These are phyloP conservation scores for Drosophila sturtevanti DNA, from an alignment of 1,140 invertebrate species.

Conservation along the genomic window DNA sequence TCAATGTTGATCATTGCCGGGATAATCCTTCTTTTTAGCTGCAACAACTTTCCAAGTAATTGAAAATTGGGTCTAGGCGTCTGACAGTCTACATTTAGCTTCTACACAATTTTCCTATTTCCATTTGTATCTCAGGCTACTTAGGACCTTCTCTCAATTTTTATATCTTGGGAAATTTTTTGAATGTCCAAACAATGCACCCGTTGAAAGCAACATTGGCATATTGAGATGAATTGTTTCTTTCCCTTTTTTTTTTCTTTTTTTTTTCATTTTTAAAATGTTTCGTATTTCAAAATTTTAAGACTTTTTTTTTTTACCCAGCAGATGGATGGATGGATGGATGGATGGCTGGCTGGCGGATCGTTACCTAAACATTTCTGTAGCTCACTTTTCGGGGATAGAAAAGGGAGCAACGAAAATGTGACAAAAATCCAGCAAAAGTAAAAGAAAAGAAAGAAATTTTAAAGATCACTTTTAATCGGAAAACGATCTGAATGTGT, in stretches of 20 bases:
- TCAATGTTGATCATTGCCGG: slow-evolving; percentile 75
- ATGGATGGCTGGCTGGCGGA: too few species aligned
- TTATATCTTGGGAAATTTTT: slow-evolving; percentile 13
- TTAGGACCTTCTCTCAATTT: slow-evolving; percentile 27
- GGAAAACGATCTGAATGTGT: slow-evolving; percentile 2
- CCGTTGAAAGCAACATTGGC: slow-evolving; percentile 77
- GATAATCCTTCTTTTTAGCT: slow-evolving; percentile 70
- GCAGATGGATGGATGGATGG: neutral
- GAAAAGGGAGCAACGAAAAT: neutral
- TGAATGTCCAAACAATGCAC: slow-evolving; percentile 75
- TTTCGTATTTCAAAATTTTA: neutral
- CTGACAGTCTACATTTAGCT: slow-evolving; percentile 43
- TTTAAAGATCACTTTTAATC: neutral
- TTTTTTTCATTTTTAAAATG: slow-evolving; percentile 24
- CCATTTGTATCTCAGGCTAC: slow-evolving; percentile 41
- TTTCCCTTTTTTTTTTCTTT: slow-evolving; percentile 7
- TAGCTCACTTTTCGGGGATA: slow-evolving; percentile 1
- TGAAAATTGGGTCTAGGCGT: slow-evolving; percentile 55
- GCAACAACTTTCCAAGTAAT: slow-evolving; percentile 34
- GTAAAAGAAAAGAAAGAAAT: neutral
- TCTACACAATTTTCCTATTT: slow-evolving; percentile 4
- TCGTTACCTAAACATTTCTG: neutral
- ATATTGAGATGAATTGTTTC: slow-evolving; percentile 77
- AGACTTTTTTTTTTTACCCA: neutral
- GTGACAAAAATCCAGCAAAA: neutral